Evolutionary conservation across 2,113 vertebrate species (phyloP), one percentile per base, ranked within the genome.

Genomic region (Pedionomus torquatus): DNA sequence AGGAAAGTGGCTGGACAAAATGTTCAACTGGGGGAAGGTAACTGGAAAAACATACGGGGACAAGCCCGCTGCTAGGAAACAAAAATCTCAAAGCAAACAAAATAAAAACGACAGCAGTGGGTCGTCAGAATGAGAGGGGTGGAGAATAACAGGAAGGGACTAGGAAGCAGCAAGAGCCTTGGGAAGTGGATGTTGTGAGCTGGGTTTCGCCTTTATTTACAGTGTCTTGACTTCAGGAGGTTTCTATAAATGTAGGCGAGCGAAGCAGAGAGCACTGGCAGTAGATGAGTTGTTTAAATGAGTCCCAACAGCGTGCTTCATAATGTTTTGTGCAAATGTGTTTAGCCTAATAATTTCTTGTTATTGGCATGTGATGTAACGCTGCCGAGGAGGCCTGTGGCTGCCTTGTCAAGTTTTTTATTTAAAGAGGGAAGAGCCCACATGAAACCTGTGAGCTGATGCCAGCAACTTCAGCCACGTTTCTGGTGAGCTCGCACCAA

Each of bases 101-200:
- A 81, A 74, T 43, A 51, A 79, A 52, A 79, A 54, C 17, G 48
- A 23, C 25, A 25, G n/a, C 71, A 84, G 41, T 37, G 66, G 75
- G 63, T 76, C 7, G 4, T 95, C 83, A 63, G 61, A 93, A 37
- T 39, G 74, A 63, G 80, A 66, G n/a, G 63, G 77, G 70, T 72
- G 70, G 91, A 89, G 91, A 96, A 94, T 46, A 94, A 91, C 93
- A 94, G 93, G 95, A 97, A 95, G 25, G 81, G 77, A 87, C 82
- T 87, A 54, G 87, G 95, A 91, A 95, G 65, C 89, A 54, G 24
- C 54, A 49, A 90, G 69, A 90, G 52, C 83, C 65, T 87, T 89
- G 81, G 83, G 83, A 94, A 70, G 69, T 88, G 83, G 63, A 76
- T 83, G 44, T 60, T 81, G 57, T 61, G 83, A 93, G 77, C 57